Percentiles rank a stretch among this genome's conserved stretches.
phyloP scores from a whole-genome alignment of 2,888 invertebrate species.

The Allygus modestus region DNA sequence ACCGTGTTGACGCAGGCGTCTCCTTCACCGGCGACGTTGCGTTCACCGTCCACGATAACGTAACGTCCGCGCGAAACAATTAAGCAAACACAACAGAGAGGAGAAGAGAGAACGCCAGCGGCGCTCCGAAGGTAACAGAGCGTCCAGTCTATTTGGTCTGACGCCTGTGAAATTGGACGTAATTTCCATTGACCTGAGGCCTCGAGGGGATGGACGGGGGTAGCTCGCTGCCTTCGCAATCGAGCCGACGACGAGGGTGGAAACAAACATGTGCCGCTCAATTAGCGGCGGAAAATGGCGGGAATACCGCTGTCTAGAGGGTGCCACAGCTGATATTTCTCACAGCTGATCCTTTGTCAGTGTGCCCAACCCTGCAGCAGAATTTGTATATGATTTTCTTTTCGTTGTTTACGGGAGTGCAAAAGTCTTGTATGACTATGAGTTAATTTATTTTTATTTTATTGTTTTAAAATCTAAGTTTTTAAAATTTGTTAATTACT shows the following conservation, averaged over 20 bases:
- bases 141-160: conserved; percentile 47
- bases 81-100: conserved; percentile 28
- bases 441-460: too few species aligned
- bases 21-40: not conserved
- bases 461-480: too few species aligned
- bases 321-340: conserved; percentile 17
- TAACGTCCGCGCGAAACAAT: not conserved
- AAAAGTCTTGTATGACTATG: too few species aligned
- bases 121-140: conserved; percentile 42
- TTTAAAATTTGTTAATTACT: too few species aligned
- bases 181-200: conserved; percentile 58
- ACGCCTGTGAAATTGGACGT: conserved; percentile 61
- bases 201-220: not conserved
- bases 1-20: not conserved
- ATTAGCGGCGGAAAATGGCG: conserved; percentile 48
- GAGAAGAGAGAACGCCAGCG: conserved; percentile 15
- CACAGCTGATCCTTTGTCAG: conserved; percentile 41
- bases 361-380: not conserved
- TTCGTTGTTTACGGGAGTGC: not conserved
- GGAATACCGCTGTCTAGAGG: conserved; percentile 3
- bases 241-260: not conserved
- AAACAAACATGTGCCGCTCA: conserved; percentile 50
- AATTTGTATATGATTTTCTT: not conserved
- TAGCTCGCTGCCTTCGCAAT: not conserved
- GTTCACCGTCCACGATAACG: not conserved